A percentile compares a stretch with the other conserved stretches of the same genome.
These are phyloP conservation scores for Myopa testacea DNA, from an alignment of 2,888 invertebrate species.

Conservation along the genomic window DNA sequence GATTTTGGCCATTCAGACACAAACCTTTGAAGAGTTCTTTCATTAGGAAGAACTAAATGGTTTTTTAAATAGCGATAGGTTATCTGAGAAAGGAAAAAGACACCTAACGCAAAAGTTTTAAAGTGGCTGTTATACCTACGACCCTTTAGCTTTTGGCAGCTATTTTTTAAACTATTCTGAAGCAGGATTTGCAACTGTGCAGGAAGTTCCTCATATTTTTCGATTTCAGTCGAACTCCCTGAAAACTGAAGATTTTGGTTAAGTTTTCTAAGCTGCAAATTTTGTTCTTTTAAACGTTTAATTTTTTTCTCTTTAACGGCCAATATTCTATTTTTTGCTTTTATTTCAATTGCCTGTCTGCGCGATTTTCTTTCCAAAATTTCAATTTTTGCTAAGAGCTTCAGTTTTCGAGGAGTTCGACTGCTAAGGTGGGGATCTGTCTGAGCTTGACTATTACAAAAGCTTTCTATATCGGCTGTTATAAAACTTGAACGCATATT, in stretches of 20 bases:
- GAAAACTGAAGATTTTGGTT: neutral
- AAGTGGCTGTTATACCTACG: neutral
- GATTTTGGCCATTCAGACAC: too few relatives aligned
- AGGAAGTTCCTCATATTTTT: neutral
- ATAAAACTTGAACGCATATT: too few relatives aligned
- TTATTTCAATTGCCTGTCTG: too few relatives aligned
- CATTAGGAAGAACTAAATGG: neutral
- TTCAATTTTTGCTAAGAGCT: neutral
- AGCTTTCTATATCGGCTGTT: too few relatives aligned
- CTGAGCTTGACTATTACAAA: too few relatives aligned
- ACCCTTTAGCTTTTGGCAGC: neutral
- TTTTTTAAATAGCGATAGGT: neutral
- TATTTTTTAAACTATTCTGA: neutral
- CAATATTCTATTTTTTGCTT: too few relatives aligned
- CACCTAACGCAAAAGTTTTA: neutral
- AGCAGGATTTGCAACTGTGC: neutral
- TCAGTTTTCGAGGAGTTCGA: conserved; percentile 3
- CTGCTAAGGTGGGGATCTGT: neutral
- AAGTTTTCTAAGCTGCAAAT: neutral
- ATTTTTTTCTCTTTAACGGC: too few relatives aligned
- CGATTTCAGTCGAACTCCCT: neutral
- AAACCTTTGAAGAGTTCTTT: too few relatives aligned
- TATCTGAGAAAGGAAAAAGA: neutral
- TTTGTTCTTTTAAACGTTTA: neutral
- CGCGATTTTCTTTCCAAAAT: too few relatives aligned